Evolutionary conservation across 30 jellyfish, hydroid and myxozoan species (phyloP), one percentile per base, ranked within the genome.

Genomic region (Nemopilema nomurai): DNA sequence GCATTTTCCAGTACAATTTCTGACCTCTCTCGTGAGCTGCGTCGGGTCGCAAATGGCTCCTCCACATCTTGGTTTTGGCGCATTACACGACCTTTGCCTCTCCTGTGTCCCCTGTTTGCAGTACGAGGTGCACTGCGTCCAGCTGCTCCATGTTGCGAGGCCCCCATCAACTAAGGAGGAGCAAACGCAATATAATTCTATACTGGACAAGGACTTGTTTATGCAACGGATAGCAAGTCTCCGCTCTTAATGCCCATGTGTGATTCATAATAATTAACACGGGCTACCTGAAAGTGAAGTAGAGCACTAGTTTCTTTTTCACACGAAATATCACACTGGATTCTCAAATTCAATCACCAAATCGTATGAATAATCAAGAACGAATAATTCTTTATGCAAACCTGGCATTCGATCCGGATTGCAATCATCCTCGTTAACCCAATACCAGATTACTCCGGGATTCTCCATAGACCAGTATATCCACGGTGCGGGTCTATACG

Each of bases 351-450:
- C n/a, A n/a, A n/a, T n/a, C n/a, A n/a, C n/a, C n/a, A n/a, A n/a
- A n/a, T n/a, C n/a, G n/a, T n/a, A n/a, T n/a, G n/a, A n/a, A n/a
- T n/a, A n/a, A n/a, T n/a, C n/a, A n/a, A n/a, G n/a, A n/a, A n/a
- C n/a, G n/a, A n/a, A n/a, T n/a, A n/a, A n/a, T n/a, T n/a, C n/a
- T n/a, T 41, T 41, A 41, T 41, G 13, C 13, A 41, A 41, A 90
- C 97, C 92, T 76, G 91, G 89, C 77, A 17, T 79, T 53, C 95
- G 64, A 30, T 84, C 87, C 20, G 89, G 86, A 49, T 71, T 51
- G 87, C 97, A 90, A 65, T 90, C 97, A 49, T 90, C 95, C 71
- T 90, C 97, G 31, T 90, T 90, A 29, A 90, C 52, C 90, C 89
- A 90, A 72, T 90, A 90, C 97, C 97, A 90, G 74, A 90, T 90